Evolutionary conservation across 2,797 vertebrate species (phyloP).

Genomic region (Myoxocephalus aenaeus): DNA sequence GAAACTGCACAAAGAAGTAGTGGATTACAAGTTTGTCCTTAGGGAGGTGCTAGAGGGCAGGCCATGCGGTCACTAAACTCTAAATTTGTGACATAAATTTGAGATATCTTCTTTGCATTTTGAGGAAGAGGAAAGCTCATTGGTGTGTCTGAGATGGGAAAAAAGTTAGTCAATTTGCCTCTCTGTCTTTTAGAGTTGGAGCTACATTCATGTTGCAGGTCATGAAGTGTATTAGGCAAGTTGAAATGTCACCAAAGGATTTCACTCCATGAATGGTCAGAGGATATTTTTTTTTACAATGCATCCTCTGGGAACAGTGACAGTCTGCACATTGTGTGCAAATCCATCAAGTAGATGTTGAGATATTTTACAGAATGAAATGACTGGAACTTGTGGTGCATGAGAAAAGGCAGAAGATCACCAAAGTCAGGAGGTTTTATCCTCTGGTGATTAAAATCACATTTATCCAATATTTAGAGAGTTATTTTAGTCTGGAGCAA

Average conservation of each 20-base stretch:
- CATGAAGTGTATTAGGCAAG: neutral
- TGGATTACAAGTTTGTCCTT: conserved; percentile 5
- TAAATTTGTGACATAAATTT: no score
- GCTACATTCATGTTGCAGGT: neutral
- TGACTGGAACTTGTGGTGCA: neutral
- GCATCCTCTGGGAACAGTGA: neutral
- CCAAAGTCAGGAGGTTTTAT: neutral
- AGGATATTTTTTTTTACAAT: neutral
- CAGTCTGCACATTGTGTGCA: neutral
- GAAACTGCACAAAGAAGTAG: neutral
- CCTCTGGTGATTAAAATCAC: neutral
- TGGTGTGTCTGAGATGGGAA: neutral
- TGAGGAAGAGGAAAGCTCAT: neutral
- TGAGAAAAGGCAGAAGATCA: neutral
- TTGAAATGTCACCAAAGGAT: neutral
- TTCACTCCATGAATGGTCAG: neutral
- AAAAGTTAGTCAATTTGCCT: neutral
- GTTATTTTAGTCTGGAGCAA: neutral
- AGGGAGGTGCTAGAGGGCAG: conserved; percentile 6
- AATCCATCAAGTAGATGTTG: neutral
- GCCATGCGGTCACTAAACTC: no score
- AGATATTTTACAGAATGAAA: neutral
- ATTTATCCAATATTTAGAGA: neutral
- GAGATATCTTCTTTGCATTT: neutral
- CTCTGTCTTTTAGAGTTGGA: neutral